These are phyloP conservation scores for Nomada flava DNA, from an alignment of 2,888 invertebrate genomes.

Conservation along the genomic window DNA sequence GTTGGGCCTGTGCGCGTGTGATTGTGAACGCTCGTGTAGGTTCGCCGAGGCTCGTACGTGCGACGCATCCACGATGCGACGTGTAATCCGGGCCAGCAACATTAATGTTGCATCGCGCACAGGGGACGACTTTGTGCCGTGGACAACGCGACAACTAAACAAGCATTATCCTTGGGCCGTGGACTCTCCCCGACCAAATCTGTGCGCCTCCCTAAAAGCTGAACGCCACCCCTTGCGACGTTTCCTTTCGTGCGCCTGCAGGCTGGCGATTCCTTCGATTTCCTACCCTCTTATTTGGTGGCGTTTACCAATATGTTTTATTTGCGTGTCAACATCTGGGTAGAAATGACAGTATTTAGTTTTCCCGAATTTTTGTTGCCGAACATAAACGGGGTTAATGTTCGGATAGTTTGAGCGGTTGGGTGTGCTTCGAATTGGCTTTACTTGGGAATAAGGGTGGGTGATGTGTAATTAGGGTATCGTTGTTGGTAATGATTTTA, in stretches of 20 bases:
- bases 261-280: constrained; percentile 41
- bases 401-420: too few relatives aligned
- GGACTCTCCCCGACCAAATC: constrained; percentile 25
- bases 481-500: too few relatives aligned
- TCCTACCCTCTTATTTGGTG: not conserved
- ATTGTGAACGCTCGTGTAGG: not conserved
- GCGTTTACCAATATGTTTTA: not conserved
- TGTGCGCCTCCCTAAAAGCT: constrained; percentile 44
- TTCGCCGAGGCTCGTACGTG: constrained; percentile 39
- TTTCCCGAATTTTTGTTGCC: too few relatives aligned
- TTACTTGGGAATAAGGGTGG: too few relatives aligned
- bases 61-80: constrained; percentile 57
- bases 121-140: constrained; percentile 68
- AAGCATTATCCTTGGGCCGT: constrained; percentile 70
- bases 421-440: too few relatives aligned
- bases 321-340: too few relatives aligned
- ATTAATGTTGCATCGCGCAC: constrained; percentile 78
- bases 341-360: too few relatives aligned
- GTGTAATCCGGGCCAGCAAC: constrained; percentile 74
- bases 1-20: not conserved
- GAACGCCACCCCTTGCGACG: constrained; percentile 33
- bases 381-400: too few relatives aligned
- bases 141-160: constrained; percentile 73
- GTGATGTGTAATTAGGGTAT: too few relatives aligned
- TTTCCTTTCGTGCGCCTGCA: constrained; percentile 42